Base-by-base conservation (phyloP, 2,888 invertebrate species). In the Agrochola litura region DNA sequence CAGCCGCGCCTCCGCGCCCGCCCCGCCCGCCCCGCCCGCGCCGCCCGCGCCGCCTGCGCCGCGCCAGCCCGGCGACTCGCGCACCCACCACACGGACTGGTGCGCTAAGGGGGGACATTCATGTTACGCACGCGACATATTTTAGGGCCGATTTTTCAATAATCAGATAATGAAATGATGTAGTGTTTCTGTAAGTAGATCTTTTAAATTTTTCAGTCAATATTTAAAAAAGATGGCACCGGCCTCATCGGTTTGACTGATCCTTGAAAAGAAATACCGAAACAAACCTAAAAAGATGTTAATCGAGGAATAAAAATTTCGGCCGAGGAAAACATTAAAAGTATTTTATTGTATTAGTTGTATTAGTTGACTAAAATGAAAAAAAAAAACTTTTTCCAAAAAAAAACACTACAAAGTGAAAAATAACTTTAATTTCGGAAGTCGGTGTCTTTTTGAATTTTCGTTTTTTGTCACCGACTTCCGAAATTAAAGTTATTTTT, bases 11-110 rank as follows among this genome's bases (percentile, higher is more conserved):
- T 98, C 98, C 84, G 30, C 1, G 0, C 54, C 98, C 84, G 30
- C 1, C 0, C 54, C 54, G n/a, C 54, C 22, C 56, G 98, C 97
- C 74, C 97, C 97, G 84, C 97, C 89, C 49, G 97, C 95, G 76
- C 89, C 87, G 91, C 89, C 92, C 93, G 64, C 90, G 73, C 97
- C 97, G 84, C 97, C 89, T 49, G 97, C 95, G 76, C 89, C 87
- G 91, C 89, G 93, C 92, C 93, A 81, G 65, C 90, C 90, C 98
- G 84, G 97, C 97, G 82, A 97, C 68, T 97, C 92, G 88, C 94
- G 92, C 79, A 95, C 93, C 95, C 95, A 96, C 83, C 89, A 87
- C 58, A 86, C 81, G 0, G 93, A 92, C 75, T 92, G 89, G 77
- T 91, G 89, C 0, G 95, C 92, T 98, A 37, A 37, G 1, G 25